Conservation (phyloP, 2,888 invertebrate genomes). For the Teinopalpus imperialis region DNA sequence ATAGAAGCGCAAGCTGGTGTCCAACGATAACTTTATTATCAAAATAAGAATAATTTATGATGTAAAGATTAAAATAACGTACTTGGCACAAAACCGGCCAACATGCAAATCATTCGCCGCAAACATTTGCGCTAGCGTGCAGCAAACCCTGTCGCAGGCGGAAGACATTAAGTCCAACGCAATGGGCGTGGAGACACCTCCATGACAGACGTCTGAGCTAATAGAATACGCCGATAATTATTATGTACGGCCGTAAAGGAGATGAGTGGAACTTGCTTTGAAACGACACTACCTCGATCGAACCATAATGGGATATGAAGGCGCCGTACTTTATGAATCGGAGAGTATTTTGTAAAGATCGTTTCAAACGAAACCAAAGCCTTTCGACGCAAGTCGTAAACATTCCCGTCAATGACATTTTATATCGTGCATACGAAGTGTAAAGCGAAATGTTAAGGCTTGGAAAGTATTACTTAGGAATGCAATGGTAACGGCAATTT, state of each 20-base stretch:
- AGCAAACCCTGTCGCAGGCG: not conserved
- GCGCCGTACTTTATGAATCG: not conserved
- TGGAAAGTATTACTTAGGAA: too few relatives aligned
- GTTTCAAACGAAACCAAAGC: slow-evolving; percentile 5
- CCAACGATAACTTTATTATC: too few relatives aligned
- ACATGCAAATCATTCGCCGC: slow-evolving; percentile 5
- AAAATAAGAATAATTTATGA: too few relatives aligned
- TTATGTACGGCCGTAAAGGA: slow-evolving; percentile 20
- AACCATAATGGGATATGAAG: slow-evolving; percentile 10
- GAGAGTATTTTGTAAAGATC: not conserved
- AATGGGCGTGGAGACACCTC: slow-evolving; percentile 18
- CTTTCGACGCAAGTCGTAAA: too few relatives aligned
- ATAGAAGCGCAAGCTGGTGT: too few relatives aligned
- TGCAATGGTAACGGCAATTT: too few relatives aligned
- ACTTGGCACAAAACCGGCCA: too few relatives aligned
- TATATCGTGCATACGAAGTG: too few relatives aligned
- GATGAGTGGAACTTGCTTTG: slow-evolving; percentile 9
- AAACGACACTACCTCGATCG: slow-evolving; percentile 1
- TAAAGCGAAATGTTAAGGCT: too few relatives aligned
- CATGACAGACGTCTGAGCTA: slow-evolving; percentile 17
- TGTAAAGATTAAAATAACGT: too few relatives aligned
- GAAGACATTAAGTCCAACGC: slow-evolving; percentile 13
- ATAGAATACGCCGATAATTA: slow-evolving; percentile 24
- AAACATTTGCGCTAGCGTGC: not conserved
- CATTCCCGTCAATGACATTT: too few relatives aligned